Conservation (phyloP, 2,113 vertebrate genomes). For the Elaphurus davidianus region DNA sequence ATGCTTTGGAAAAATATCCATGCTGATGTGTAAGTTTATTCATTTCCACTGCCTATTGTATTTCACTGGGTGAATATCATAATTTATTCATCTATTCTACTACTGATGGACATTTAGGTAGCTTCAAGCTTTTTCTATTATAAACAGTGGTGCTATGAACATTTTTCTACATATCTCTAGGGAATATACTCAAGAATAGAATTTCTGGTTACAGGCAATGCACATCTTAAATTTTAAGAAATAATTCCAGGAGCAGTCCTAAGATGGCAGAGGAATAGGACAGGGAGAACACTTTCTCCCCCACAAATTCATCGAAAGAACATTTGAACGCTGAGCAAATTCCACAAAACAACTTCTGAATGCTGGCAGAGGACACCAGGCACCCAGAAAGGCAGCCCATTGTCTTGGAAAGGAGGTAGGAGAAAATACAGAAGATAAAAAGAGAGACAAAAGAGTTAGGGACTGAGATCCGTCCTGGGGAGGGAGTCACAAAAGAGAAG, state of each 20-base stretch:
- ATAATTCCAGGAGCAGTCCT: neutral
- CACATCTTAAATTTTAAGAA: slow-evolving; percentile 1
- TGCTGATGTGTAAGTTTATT: neutral
- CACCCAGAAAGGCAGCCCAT: neutral
- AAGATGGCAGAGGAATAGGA: neutral
- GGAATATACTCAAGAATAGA: neutral
- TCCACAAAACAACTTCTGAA: neutral
- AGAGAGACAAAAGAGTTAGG: neutral
- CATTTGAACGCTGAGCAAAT: neutral
- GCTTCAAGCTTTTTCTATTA: neutral
- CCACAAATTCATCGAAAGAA: neutral
- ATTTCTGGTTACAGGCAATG: neutral
- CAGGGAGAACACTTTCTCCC: neutral
- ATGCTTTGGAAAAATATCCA: neutral
- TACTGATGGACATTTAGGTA: neutral
- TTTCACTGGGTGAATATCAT: neutral
- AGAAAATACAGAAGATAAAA: neutral
- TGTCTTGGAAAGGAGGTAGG: neutral
- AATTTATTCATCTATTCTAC: neutral
- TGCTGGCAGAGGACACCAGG: neutral
- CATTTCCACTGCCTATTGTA: neutral
- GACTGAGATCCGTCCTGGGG: neutral
- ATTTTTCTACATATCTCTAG: neutral
- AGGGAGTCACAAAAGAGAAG: neutral
- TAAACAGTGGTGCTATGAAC: neutral